A percentile compares a stretch with the other conserved stretches of the same genome.
Evolutionary conservation across 2,888 invertebrate genomes (phyloP).

Genomic region (Vesta saturnalis): DNA sequence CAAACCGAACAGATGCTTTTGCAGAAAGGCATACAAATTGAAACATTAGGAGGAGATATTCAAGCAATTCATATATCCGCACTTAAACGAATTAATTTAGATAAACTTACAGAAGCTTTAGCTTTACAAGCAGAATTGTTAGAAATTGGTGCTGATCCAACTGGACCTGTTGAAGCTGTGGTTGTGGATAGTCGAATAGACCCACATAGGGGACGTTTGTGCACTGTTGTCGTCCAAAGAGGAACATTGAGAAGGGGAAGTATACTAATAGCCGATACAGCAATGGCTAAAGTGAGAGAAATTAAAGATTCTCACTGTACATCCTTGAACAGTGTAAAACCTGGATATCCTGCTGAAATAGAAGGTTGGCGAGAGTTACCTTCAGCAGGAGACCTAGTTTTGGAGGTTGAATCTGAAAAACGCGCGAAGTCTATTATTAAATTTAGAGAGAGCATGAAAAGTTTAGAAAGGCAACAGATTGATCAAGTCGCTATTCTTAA

Average conservation of each 20-base stretch:
- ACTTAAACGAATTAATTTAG: conserved; percentile 80
- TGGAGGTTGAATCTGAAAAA: conserved; percentile 74
- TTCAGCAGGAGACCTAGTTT: conserved; percentile 85
- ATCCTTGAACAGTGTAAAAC: conserved; percentile 73
- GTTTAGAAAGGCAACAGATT: conserved; percentile 70
- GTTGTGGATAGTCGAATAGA: conserved; percentile 87
- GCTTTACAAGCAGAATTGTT: conserved; percentile 85
- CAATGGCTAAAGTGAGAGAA: conserved; percentile 85
- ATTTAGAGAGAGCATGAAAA: conserved; percentile 68
- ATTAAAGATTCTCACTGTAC: conserved; percentile 83
- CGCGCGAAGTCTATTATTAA: conserved; percentile 55
- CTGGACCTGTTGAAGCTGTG: conserved; percentile 87
- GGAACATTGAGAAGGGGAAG: conserved; percentile 82
- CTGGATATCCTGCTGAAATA: conserved; percentile 85
- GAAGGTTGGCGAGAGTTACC: conserved; percentile 94
- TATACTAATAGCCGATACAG: conserved; percentile 82
- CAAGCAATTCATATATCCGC: conserved; percentile 95
- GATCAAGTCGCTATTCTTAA: conserved; percentile 71
- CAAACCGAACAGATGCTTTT: conserved; percentile 79
- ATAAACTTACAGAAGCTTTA: conserved; percentile 84
- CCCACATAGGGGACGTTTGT: conserved; percentile 77
- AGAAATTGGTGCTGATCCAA: conserved; percentile 85
- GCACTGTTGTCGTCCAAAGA: conserved; percentile 84
- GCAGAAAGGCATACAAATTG: conserved; percentile 79
- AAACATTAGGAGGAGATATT: conserved; percentile 90